Conservation (phyloP, 2,888 invertebrate genomes). For the Lordiphosa fenestrarum region DNA sequence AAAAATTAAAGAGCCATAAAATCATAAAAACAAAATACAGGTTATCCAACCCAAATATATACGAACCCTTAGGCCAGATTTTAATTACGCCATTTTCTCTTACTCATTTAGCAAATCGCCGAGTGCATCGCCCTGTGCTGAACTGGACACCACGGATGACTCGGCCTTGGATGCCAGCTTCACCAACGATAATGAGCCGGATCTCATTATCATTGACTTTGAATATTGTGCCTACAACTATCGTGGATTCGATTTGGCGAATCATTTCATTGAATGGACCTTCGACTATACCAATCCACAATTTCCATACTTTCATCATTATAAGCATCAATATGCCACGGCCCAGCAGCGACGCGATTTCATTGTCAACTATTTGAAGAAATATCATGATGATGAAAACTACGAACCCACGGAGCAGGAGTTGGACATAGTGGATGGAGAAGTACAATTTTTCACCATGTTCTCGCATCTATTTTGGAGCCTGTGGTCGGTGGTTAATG, state of each 20-base stretch:
- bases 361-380: slow-evolving; percentile 76
- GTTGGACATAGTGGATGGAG: slow-evolving; percentile 85
- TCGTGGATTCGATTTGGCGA: slow-evolving; percentile 95
- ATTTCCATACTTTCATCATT: slow-evolving; percentile 88
- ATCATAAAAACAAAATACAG: slow-evolving; percentile 53
- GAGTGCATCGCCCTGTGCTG: slow-evolving; percentile 46
- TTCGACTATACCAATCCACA: slow-evolving; percentile 91
- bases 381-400: slow-evolving; percentile 63
- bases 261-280: slow-evolving; percentile 96
- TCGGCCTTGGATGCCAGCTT: slow-evolving; percentile 72
- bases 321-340: slow-evolving; percentile 85
- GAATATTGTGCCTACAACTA: slow-evolving; percentile 98
- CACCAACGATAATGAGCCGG: slow-evolving; percentile 79
- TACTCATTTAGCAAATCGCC: slow-evolving; percentile 40
- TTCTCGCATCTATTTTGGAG: slow-evolving; percentile 97
- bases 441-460: slow-evolving; percentile 91
- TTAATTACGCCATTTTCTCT: not conserved
- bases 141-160: slow-evolving; percentile 75
- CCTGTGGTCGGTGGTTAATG: slow-evolving; percentile 95
- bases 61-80: slow-evolving; percentile 6
- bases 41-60: slow-evolving; percentile 47
- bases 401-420: slow-evolving; percentile 82
- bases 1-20: slow-evolving; percentile 34
- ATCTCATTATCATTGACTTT: slow-evolving; percentile 92
- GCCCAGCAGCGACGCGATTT: slow-evolving; percentile 83